Conservation (phyloP, 2,888 invertebrate species). For the Drosophila limbata region DNA sequence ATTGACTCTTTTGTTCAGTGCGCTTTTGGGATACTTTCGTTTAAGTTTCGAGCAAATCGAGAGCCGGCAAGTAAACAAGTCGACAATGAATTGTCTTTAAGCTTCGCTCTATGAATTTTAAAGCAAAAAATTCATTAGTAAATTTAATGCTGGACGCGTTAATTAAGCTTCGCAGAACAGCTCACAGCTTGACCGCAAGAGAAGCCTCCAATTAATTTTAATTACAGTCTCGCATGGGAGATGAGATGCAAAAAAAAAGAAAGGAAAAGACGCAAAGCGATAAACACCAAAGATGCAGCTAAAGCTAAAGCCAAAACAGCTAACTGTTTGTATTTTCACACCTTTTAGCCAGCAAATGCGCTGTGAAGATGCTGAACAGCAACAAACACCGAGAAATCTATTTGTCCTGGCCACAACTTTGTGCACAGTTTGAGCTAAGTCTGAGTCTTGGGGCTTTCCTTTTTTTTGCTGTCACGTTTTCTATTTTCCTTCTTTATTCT, state of each 20-base stretch:
- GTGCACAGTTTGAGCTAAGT: conserved; percentile 54
- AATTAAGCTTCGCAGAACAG: conserved; percentile 55
- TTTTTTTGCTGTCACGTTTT: conserved; percentile 37
- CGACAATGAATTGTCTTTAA: conserved; percentile 27
- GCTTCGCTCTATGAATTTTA: conserved; percentile 54
- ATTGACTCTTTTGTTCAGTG: conserved; percentile 80
- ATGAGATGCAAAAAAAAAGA: background rate
- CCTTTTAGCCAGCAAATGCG: conserved; percentile 78
- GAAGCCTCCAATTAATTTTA: conserved; percentile 79
- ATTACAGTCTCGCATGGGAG: conserved; percentile 68
- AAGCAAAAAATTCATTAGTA: conserved; percentile 65
- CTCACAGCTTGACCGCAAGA: conserved; percentile 61
- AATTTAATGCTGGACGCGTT: conserved; percentile 49
- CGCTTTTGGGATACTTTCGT: conserved; percentile 73
- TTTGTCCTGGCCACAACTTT: conserved; percentile 49
- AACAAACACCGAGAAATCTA: conserved; percentile 39
- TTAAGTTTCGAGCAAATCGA: conserved; percentile 45
- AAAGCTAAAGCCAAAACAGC: conserved; percentile 49
- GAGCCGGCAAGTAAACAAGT: conserved; percentile 42
- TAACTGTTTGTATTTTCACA: conserved; percentile 79
- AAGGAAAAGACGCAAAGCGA: conserved; percentile 43
- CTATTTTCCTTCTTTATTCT: conserved; percentile 24
- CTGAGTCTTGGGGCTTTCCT: conserved; percentile 38
- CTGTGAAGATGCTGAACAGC: conserved; percentile 58
- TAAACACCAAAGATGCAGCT: conserved; percentile 67